Conservation (phyloP, 1,140 invertebrate species). For the Meteorus sp. region DNA sequence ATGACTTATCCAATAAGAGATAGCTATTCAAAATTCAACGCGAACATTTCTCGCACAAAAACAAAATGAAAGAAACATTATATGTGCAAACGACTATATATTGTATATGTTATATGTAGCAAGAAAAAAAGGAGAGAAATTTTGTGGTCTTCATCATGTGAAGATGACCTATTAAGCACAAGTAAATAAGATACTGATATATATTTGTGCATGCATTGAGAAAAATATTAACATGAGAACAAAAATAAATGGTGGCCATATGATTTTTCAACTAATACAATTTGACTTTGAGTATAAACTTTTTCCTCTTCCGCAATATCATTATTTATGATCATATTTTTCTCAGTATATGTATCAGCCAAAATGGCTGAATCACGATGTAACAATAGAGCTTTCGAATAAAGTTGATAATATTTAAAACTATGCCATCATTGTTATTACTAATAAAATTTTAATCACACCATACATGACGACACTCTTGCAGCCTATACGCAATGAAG, state of each 20-base stretch:
- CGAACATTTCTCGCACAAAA: too few species aligned
- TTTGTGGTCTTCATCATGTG: not conserved
- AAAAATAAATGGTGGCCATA: too few species aligned
- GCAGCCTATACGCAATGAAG: too few species aligned
- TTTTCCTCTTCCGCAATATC: too few species aligned
- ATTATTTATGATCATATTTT: constrained; percentile 20
- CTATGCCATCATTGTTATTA: too few species aligned
- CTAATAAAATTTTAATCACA: constrained; percentile 37
- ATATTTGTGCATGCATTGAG: too few species aligned
- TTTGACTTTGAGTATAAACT: too few species aligned
- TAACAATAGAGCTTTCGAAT: constrained; percentile 51
- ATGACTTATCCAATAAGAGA: too few species aligned
- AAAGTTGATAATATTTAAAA: constrained; percentile 59
- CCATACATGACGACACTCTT: too few species aligned
- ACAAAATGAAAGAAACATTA: too few species aligned
- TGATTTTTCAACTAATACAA: constrained; percentile 6
- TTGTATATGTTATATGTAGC: not conserved
- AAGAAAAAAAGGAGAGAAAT: not conserved
- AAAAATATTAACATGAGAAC: constrained; percentile 4
- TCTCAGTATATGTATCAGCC: constrained; percentile 26
- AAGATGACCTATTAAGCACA: not conserved
- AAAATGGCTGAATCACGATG: constrained; percentile 38
- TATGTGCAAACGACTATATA: too few species aligned
- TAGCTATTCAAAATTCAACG: too few species aligned
- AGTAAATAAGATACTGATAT: not conserved